A percentile compares a stretch with the other conserved stretches of the same genome.
phyloP scores from a whole-genome alignment of 1,140 invertebrate genomes.

The Caenorhabditis briggsae region DNA sequence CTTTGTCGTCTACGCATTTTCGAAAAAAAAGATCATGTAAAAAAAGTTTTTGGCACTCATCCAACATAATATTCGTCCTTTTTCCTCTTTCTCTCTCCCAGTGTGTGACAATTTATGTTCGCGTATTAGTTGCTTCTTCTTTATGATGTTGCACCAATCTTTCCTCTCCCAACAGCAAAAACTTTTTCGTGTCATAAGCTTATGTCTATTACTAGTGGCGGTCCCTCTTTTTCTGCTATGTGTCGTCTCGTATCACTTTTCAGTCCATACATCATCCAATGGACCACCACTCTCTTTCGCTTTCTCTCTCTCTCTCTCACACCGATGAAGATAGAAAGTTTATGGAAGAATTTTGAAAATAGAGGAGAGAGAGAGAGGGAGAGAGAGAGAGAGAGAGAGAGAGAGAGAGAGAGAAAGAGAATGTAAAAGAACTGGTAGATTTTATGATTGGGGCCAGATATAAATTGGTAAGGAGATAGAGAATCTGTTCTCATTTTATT shows the following conservation, averaged over 20 bases:
- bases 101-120: slow-evolving; percentile 53
- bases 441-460: background rate
- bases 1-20: too few relatives aligned
- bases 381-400: too few relatives aligned
- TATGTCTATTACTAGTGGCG: background rate
- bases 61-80: background rate
- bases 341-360: background rate
- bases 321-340: slow-evolving; percentile 32
- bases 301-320: too few relatives aligned
- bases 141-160: background rate
- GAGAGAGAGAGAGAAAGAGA: too few relatives aligned
- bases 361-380: background rate
- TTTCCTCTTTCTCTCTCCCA: background rate
- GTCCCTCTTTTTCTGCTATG: too few relatives aligned
- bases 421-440: background rate
- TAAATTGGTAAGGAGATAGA: background rate
- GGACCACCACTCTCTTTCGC: background rate
- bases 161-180: background rate
- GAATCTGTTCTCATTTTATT: too few relatives aligned
- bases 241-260: slow-evolving; percentile 37
- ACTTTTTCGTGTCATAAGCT: slow-evolving; percentile 4
- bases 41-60: background rate
- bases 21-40: background rate
- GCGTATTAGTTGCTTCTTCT: slow-evolving; percentile 10
- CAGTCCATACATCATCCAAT: slow-evolving; percentile 41